phyloP scores from a whole-genome alignment of 1,140 invertebrate genomes.

The Drosophila kanapiae region DNA sequence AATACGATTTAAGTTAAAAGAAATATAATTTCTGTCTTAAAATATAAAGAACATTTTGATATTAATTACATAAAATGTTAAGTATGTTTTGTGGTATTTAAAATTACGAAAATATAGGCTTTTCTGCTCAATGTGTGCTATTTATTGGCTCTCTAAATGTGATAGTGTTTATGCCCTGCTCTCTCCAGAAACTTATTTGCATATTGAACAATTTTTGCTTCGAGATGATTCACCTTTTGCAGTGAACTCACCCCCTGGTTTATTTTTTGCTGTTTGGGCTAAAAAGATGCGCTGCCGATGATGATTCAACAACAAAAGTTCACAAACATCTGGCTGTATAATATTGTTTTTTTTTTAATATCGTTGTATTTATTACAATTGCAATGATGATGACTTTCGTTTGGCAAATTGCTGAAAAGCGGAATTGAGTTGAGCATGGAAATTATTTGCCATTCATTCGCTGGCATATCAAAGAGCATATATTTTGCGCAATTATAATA shows the following conservation, averaged over 20 bases:
- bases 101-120: neutral
- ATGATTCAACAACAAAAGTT: slow-evolving; percentile 31
- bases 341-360: neutral
- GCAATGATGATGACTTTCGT: slow-evolving; percentile 44
- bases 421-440: slow-evolving; percentile 30
- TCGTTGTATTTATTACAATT: slow-evolving; percentile 18
- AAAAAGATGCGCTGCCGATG: slow-evolving; percentile 37
- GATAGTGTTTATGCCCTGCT: neutral
- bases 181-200: neutral
- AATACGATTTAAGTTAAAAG: neutral
- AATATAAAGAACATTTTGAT: neutral
- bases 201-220: neutral
- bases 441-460: slow-evolving; percentile 57
- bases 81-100: neutral
- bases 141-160: neutral
- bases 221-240: slow-evolving; percentile 30
- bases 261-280: slow-evolving; percentile 17
- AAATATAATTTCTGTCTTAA: neutral
- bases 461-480: slow-evolving; percentile 52
- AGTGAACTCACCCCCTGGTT: slow-evolving; percentile 38
- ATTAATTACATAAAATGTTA: neutral
- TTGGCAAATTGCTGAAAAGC: slow-evolving; percentile 44
- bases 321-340: slow-evolving; percentile 22
- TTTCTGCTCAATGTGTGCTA: neutral
- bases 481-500: slow-evolving; percentile 67